These are phyloP conservation scores for Hyles lineata DNA, from an alignment of 2,888 invertebrate species.

Conservation along the genomic window DNA sequence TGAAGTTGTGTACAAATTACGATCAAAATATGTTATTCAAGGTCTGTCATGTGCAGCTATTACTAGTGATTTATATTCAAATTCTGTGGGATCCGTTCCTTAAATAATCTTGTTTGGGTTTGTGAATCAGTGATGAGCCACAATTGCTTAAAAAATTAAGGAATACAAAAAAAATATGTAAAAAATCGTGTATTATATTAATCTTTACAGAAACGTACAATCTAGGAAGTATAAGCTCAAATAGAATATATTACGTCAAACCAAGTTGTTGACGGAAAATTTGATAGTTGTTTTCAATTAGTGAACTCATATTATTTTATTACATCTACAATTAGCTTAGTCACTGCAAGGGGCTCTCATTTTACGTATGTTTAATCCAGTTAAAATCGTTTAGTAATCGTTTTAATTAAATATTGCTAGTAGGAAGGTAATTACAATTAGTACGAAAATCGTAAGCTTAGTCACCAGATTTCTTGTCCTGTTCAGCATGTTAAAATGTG, in stretches of 20 bases:
- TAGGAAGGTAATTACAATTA: constrained; percentile 8
- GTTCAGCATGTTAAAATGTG: background rate
- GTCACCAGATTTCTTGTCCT: background rate
- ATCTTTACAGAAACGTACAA: too few relatives aligned
- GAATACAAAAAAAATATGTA: too few relatives aligned
- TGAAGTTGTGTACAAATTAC: background rate
- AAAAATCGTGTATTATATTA: too few relatives aligned
- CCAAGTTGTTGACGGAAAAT: background rate
- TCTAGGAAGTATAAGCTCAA: too few relatives aligned
- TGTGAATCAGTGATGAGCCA: too few relatives aligned
- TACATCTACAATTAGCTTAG: background rate
- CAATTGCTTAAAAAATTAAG: too few relatives aligned
- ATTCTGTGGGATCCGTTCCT: too few relatives aligned
- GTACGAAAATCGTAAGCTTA: background rate
- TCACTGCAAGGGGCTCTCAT: background rate
- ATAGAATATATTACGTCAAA: too few relatives aligned
- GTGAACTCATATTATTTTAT: background rate
- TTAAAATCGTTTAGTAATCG: background rate
- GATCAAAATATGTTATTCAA: background rate
- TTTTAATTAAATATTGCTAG: constrained; percentile 3
- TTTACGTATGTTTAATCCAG: background rate
- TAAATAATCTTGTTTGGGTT: too few relatives aligned
- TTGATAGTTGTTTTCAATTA: background rate
- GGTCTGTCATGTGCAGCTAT: background rate
- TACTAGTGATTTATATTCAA: too few relatives aligned